Evolutionary conservation across 2,113 vertebrate genomes (phyloP).

Genomic region (Scalopus aquaticus): DNA sequence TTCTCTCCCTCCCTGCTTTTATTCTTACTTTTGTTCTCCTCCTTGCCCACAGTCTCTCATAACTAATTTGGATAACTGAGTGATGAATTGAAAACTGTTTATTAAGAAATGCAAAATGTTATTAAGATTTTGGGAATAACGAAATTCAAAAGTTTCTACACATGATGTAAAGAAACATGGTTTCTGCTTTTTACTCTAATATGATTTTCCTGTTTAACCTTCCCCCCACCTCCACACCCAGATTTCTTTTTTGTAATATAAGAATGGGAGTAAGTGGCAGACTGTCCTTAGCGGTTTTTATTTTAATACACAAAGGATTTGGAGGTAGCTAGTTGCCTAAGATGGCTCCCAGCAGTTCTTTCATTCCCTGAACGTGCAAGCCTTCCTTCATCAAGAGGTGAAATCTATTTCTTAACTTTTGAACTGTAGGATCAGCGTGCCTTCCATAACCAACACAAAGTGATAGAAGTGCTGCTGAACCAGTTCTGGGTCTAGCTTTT

Average conservation of each 20-base stretch:
- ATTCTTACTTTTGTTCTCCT: not conserved
- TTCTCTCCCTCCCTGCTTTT: not conserved
- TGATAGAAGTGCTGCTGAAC: fast-evolving
- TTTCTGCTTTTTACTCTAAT: not conserved
- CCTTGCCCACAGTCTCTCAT: not conserved
- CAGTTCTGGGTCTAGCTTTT: not conserved
- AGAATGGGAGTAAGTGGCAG: not conserved
- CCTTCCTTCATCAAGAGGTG: not conserved
- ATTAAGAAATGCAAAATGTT: conserved; percentile 13
- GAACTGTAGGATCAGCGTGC: not conserved
- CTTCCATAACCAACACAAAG: not conserved
- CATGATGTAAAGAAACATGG: not conserved
- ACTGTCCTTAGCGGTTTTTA: not conserved
- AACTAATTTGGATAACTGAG: not conserved
- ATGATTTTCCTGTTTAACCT: not conserved
- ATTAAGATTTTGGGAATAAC: conserved; percentile 13
- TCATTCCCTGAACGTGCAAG: not conserved
- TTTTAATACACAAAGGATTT: not conserved
- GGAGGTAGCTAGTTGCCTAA: not conserved
- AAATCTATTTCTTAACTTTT: not conserved
- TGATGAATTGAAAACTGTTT: not conserved
- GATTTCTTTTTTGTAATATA: not conserved
- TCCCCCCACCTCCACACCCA: not conserved
- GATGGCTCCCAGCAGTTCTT: not conserved
- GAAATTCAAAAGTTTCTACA: not conserved